Evolutionary conservation across 1,140 invertebrate species (phyloP).

Genomic region (Drosophila albomicans): DNA sequence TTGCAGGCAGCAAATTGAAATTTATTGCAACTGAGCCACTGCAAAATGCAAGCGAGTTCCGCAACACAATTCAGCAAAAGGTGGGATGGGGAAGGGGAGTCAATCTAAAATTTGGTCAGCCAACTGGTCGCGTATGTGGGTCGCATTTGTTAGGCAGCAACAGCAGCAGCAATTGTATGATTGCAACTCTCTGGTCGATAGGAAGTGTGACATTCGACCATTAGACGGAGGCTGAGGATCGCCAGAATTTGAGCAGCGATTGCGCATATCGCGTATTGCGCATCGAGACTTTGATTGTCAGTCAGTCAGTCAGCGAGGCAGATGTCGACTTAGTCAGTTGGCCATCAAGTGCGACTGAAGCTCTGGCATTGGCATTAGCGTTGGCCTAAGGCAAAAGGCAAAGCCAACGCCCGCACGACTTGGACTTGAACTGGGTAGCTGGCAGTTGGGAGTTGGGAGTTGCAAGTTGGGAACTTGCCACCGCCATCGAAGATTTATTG

Average conservation of each 20-base stretch:
- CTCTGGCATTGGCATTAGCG: constrained; percentile 12
- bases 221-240: constrained; percentile 60
- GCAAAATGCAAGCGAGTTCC: constrained; percentile 67
- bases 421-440: constrained; percentile 39
- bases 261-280: constrained; percentile 44
- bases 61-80: constrained; percentile 6
- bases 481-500: constrained; percentile 81
- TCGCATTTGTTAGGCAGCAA: constrained; percentile 68
- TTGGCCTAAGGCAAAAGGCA: constrained; percentile 22
- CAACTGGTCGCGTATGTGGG: constrained; percentile 80
- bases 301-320: constrained; percentile 64
- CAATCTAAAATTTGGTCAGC: constrained; percentile 69
- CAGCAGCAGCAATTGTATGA: constrained; percentile 17
- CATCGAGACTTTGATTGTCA: constrained; percentile 69
- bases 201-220: constrained; percentile 77
- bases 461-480: constrained; percentile 68
- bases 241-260: constrained; percentile 26
- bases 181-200: constrained; percentile 32
- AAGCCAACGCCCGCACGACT: constrained; percentile 79
- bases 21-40: constrained; percentile 80
- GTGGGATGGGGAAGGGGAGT: neutral
- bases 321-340: constrained; percentile 54
- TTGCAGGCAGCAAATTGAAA: constrained; percentile 75
- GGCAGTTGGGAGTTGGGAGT: constrained; percentile 30
- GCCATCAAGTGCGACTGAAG: constrained; percentile 52